Conservation (phyloP, 1,140 invertebrate species). For the Goniozus legneri region DNA sequence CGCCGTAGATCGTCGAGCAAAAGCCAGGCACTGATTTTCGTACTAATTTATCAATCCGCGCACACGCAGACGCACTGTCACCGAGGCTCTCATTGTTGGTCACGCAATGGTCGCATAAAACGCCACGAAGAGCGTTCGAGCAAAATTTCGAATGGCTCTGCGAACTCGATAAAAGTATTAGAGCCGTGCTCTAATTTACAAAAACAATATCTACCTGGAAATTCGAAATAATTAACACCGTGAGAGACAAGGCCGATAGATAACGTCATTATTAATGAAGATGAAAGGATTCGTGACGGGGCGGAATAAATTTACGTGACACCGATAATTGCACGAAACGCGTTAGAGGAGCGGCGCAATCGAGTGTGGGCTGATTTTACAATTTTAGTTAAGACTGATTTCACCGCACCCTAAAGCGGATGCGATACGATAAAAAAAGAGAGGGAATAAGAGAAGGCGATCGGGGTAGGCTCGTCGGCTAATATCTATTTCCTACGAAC, state of each 20-base stretch:
- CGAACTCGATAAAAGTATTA: too few relatives aligned
- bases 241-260: too few relatives aligned
- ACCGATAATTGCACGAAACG: too few relatives aligned
- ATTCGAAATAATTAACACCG: too few relatives aligned
- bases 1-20: constrained; percentile 6
- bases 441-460: neutral
- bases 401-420: constrained; percentile 27
- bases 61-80: constrained; percentile 4
- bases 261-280: too few relatives aligned
- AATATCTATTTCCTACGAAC: constrained; percentile 50
- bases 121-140: too few relatives aligned
- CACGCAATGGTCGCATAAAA: too few relatives aligned
- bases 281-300: too few relatives aligned
- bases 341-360: constrained; percentile 12
- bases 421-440: neutral
- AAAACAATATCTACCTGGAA: too few relatives aligned
- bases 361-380: constrained; percentile 39
- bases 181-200: too few relatives aligned
- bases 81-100: neutral
- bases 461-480: constrained; percentile 30
- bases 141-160: too few relatives aligned
- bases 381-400: constrained; percentile 30
- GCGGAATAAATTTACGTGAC: too few relatives aligned
- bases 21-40: constrained; percentile 15
- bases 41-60: constrained; percentile 17